Base-by-base conservation (phyloP, 2,888 invertebrate species). In the Tupiocoris notatus region DNA sequence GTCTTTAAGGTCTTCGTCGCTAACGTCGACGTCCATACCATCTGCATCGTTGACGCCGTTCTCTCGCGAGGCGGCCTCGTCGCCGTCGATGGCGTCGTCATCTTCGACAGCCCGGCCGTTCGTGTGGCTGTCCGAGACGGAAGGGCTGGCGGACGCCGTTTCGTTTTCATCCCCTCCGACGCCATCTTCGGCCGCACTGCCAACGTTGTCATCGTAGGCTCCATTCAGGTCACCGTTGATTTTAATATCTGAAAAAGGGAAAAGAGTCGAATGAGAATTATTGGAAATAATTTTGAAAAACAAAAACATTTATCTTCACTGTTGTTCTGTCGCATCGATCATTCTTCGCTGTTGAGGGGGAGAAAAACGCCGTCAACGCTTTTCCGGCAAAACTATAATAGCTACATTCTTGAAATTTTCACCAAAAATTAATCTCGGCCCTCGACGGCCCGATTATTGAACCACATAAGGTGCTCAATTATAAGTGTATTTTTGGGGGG, bases 201-300 rank as follows among this genome's bases (percentile, higher is more conserved):
- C 39, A 12, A 12, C 39, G n/a, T 80, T 81, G 54, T 80, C 81
- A 76, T 83, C 83, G 79, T 82, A 83, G 71, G 82, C 83, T 57
- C 85, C 85, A 80, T 86, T 85, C 78, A 86, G 82, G 63, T 82
- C 82, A 75, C 85, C 86, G 79, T 86, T 86, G 77, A 84, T 82
- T 80, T 84, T 84, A 77, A 83, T 80, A 81, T 84, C 85, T 85
- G 80, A n/a, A n/a, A n/a, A n/a, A n/a, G n/a, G n/a, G n/a, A n/a
- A n/a, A n/a, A n/a, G n/a, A n/a, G n/a, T n/a, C n/a, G n/a, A n/a
- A n/a, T n/a, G n/a, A n/a, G n/a, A n/a, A n/a, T n/a, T n/a, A n/a
- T n/a, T n/a, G n/a, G n/a, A n/a, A n/a, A n/a, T n/a, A n/a, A n/a
- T n/a, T n/a, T n/a, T n/a, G n/a, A n/a, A n/a, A n/a, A n/a, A n/a